Percentiles rank a stretch among this genome's conserved stretches.
phyloP scores from a whole-genome alignment of 2,888 invertebrate genomes.

The Falcaria lacertinaria region DNA sequence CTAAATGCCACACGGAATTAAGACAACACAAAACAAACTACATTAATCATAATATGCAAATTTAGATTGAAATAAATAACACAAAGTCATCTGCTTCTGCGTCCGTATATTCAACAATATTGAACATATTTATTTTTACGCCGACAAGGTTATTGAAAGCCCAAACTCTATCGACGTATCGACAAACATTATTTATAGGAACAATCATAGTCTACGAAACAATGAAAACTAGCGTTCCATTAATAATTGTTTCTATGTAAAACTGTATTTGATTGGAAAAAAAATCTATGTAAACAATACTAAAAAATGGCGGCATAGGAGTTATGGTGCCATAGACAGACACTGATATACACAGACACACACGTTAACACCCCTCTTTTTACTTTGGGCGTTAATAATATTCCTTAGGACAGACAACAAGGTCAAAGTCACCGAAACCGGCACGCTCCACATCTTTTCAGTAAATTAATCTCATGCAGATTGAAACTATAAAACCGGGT shows the following conservation, averaged over 20 bases:
- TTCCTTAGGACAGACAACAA: neutral
- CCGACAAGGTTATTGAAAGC: constrained; percentile 27
- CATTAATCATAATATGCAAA: constrained; percentile 32
- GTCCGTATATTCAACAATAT: constrained; percentile 25
- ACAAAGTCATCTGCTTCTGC: constrained; percentile 20
- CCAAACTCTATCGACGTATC: constrained; percentile 37
- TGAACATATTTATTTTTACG: constrained; percentile 14
- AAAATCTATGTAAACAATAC: neutral
- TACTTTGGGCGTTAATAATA: too few relatives aligned
- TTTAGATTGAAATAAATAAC: constrained; percentile 33
- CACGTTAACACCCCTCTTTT: too few relatives aligned
- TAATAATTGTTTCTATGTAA: constrained; percentile 23
- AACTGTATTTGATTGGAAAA: neutral
- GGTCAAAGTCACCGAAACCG: neutral
- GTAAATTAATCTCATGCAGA: constrained; percentile 26
- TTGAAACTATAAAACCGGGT: constrained; percentile 19
- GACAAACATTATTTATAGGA: constrained; percentile 52
- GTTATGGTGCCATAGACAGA: too few relatives aligned
- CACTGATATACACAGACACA: too few relatives aligned
- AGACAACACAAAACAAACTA: constrained; percentile 12
- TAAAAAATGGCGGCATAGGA: too few relatives aligned
- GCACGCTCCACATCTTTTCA: constrained; percentile 17
- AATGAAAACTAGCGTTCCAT: constrained; percentile 37
- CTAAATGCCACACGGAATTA: constrained; percentile 1
- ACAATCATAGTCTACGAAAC: constrained; percentile 47